These are phyloP conservation scores for Drosophila emarginata DNA, from an alignment of 2,888 invertebrate species.

Conservation along the genomic window DNA sequence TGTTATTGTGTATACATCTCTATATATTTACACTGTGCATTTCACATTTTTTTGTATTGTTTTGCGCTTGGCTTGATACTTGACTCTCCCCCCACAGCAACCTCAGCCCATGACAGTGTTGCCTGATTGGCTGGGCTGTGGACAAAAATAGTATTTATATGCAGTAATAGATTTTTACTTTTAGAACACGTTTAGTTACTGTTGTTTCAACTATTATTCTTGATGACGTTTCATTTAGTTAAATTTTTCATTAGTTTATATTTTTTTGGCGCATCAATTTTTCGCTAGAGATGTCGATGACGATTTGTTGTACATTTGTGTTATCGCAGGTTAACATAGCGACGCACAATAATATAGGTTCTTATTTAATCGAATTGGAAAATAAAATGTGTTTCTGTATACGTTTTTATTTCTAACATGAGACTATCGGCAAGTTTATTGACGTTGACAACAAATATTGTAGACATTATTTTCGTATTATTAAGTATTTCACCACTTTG, in stretches of 20 bases:
- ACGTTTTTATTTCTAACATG: no score
- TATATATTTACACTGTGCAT: neutral
- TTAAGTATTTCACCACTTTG: no score
- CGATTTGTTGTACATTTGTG: neutral
- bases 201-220: neutral
- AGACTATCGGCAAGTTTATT: no score
- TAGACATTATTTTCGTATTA: no score
- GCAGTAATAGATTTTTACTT: neutral
- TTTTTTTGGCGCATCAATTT: slow-evolving; percentile 44
- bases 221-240: neutral
- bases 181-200: neutral
- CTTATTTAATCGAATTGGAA: no score
- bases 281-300: slow-evolving; percentile 29
- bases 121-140: neutral
- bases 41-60: slow-evolving; percentile 1
- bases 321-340: neutral
- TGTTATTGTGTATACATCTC: neutral
- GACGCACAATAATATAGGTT: neutral
- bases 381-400: neutral
- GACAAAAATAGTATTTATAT: neutral
- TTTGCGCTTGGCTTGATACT: slow-evolving; percentile 34
- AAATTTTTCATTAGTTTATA: slow-evolving; percentile 30
- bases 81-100: slow-evolving; percentile 15
- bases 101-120: neutral
- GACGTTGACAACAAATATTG: no score